A percentile compares a stretch with the other conserved stretches of the same genome.
phyloP scores from a whole-genome alignment of 2,888 invertebrate species.

The Ametastegia equiseti region DNA sequence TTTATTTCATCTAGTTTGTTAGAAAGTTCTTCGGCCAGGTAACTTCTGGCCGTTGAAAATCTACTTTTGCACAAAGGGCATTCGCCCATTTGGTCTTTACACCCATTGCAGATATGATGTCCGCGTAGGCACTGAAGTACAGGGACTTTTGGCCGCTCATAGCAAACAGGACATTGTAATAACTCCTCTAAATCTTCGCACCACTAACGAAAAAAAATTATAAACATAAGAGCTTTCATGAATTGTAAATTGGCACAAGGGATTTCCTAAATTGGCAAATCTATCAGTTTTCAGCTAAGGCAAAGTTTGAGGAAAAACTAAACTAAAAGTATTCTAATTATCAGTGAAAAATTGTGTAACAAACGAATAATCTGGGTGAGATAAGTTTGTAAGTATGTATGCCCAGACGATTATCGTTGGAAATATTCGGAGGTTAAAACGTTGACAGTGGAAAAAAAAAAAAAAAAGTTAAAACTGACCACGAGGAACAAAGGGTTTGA shows the following conservation, averaged over 20 bases:
- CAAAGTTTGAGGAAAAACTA: too few relatives aligned
- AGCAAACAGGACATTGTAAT: conserved; percentile 80
- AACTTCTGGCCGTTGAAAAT: conserved; percentile 79
- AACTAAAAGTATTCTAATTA: too few relatives aligned
- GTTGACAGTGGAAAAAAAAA: too few relatives aligned
- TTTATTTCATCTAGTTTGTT: conserved; percentile 74
- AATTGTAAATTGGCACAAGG: too few relatives aligned
- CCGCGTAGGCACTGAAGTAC: conserved; percentile 79
- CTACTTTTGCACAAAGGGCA: conserved; percentile 79
- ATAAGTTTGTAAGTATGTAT: too few relatives aligned
- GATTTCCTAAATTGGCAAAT: too few relatives aligned
- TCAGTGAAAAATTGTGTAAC: too few relatives aligned
- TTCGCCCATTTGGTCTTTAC: conserved; percentile 75
- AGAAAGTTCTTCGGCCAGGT: conserved; percentile 79
- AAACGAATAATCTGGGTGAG: too few relatives aligned
- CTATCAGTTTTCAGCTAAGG: too few relatives aligned
- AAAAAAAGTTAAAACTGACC: background rate
- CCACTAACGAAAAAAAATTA: conserved; percentile 56
- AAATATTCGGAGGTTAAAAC: too few relatives aligned
- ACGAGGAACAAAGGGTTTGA: background rate
- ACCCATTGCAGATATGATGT: conserved; percentile 79
- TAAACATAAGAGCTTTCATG: too few relatives aligned
- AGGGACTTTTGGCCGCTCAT: conserved; percentile 76
- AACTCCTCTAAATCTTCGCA: conserved; percentile 76
- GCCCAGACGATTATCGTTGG: too few relatives aligned